phyloP scores from a whole-genome alignment of 2,797 vertebrate genomes.

The Anniella stebbinsi region DNA sequence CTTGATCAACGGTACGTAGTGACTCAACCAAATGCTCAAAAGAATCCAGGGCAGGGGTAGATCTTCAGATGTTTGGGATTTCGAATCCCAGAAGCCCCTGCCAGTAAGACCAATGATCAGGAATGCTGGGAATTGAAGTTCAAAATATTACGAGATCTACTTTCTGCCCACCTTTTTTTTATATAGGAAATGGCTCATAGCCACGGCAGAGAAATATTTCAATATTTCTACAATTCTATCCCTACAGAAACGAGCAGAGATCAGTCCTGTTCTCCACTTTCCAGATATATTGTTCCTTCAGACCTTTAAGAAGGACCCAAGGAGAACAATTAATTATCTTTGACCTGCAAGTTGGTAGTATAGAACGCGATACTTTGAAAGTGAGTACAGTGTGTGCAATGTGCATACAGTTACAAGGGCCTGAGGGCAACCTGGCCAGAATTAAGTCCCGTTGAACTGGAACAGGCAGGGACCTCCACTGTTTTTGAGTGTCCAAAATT shows the following conservation, averaged over 20 bases:
- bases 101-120: no score
- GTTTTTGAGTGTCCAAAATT: no score
- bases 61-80: background rate
- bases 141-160: background rate
- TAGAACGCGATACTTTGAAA: no score
- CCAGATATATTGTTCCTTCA: background rate
- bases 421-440: no score
- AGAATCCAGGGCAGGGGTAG: background rate
- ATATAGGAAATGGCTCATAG: background rate
- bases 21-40: background rate
- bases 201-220: background rate
- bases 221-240: background rate
- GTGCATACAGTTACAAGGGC: no score
- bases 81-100: background rate
- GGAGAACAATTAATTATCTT: no score
- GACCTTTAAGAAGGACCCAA: background rate
- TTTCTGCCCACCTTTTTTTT: no score
- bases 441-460: no score
- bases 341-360: no score
- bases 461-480: no score
- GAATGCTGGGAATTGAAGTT: background rate
- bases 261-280: background rate
- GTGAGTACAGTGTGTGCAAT: no score
- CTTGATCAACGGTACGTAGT: no score
- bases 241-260: background rate